Evolutionary conservation across 1,140 invertebrate genomes (phyloP), one percentile per base, ranked within the genome.

Genomic region (Neodiprion virginianus): DNA sequence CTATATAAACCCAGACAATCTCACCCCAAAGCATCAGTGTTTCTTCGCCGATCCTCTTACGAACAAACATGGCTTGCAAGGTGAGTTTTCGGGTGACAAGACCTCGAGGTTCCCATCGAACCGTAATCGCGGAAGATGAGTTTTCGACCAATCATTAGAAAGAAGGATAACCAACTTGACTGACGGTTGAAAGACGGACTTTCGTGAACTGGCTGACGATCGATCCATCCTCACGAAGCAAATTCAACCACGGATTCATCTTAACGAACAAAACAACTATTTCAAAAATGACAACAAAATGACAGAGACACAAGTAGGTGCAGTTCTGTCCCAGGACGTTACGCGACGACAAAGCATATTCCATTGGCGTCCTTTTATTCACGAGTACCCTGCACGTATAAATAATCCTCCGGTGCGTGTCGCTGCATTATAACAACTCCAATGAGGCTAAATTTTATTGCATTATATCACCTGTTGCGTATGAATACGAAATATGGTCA

Each of bases 1-100:
- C 82, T 88, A 88, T 88, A 88, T 86, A 88, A 87, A 85, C 84
- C 79, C 82, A 81, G 77, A 66, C 80, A 72, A 83, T 87, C 77
- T 85, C 74, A 84, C 81, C 84, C 82, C 71, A 67, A 79, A 79
- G 76, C 82, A 88, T 88, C 87, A 88, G 87, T 88, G 80, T 79
- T 84, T 61, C 53, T 75, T 79, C 75, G 74, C 23, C 79, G 81
- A 83, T 83, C 80, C 77, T 82, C 79, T 77, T 28, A 53, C 75
- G 76, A 78, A 82, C 74, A 81, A 87, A 85, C 85, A 88, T 88
- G 87, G 78, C 75, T 83, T 80, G 75, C 79, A 84, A 86, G 86
- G 87, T 88, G 85, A 77, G 74, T 48, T 61, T 40, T 40, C 1
- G 28, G 5, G 28, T 40, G 5, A 40, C 28, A 40, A 40, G 2